These are phyloP conservation scores for Spermophilus dauricus DNA, from an alignment of 2,113 vertebrate genomes.

Conservation along the genomic window DNA sequence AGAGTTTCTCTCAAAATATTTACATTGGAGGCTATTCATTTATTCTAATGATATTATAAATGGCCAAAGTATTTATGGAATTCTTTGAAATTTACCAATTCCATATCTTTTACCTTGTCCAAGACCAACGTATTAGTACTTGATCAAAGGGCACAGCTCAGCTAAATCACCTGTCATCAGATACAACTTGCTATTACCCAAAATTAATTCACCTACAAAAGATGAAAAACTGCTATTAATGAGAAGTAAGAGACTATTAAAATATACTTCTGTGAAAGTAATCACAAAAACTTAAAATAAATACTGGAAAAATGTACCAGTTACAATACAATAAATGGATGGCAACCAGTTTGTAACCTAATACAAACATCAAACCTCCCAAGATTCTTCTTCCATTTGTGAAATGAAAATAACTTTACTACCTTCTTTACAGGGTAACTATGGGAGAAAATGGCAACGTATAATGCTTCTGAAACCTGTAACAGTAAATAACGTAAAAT, in stretches of 20 bases:
- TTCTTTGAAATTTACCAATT: constrained; percentile 38
- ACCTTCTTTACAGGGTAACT: constrained; percentile 20
- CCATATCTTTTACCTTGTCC: neutral
- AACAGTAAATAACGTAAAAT: constrained; percentile 2
- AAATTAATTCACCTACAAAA: constrained; percentile 34
- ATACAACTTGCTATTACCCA: neutral
- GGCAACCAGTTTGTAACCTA: neutral
- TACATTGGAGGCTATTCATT: neutral
- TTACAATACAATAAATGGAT: neutral
- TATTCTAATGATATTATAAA: constrained; percentile 16
- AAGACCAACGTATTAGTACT: neutral
- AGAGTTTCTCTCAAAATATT: constrained; percentile 13
- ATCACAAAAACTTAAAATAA: constrained; percentile 23
- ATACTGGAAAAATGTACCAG: neutral
- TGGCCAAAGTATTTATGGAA: neutral
- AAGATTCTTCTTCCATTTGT: neutral
- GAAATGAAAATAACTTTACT: constrained; percentile 41
- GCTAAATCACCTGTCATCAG: neutral
- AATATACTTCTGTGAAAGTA: constrained; percentile 38
- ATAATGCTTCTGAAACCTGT: neutral
- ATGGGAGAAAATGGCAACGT: neutral
- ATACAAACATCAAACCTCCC: neutral
- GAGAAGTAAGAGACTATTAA: neutral
- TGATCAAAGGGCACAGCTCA: neutral
- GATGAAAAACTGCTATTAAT: constrained; percentile 2